phyloP scores from a whole-genome alignment of 2,797 vertebrate genomes.

The Spinibarbus caldwelli region DNA sequence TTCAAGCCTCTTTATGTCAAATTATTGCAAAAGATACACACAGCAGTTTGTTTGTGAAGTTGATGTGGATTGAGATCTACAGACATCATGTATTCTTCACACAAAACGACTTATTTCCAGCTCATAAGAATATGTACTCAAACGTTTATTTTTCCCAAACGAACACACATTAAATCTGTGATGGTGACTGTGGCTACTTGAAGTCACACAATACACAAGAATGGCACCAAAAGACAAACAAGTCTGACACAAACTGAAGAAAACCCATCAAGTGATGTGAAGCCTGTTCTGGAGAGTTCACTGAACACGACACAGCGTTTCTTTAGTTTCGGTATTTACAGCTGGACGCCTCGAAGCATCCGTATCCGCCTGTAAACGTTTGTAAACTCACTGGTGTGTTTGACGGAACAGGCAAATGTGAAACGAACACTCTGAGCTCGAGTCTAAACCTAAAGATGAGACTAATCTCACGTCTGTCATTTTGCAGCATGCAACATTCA shows the following conservation, averaged over 20 bases:
- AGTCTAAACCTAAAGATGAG: constrained; percentile 21
- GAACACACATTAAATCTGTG: constrained; percentile 73
- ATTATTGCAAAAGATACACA: background rate
- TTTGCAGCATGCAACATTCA: constrained; percentile 14
- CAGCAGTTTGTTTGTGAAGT: background rate
- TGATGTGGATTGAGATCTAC: background rate
- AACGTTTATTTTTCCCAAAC: constrained; percentile 68
- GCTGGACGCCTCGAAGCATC: background rate
- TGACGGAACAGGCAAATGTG: constrained; percentile 9
- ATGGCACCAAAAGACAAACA: constrained; percentile 77
- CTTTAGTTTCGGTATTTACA: constrained; percentile 42
- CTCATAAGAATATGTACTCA: constrained; percentile 54
- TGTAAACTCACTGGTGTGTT: constrained; percentile 18
- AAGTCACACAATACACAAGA: constrained; percentile 78
- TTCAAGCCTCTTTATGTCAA: background rate
- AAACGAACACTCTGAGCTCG: background rate
- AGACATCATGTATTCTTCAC: background rate
- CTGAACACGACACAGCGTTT: constrained; percentile 1
- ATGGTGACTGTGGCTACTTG: constrained; percentile 64
- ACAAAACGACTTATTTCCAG: constrained; percentile 45
- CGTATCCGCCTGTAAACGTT: constrained; percentile 3
- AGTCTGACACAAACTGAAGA: constrained; percentile 69
- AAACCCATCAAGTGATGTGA: no score
- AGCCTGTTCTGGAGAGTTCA: background rate
- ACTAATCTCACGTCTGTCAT: background rate